Percentiles rank a stretch among this genome's conserved stretches.
Evolutionary conservation across 1,140 invertebrate genomes (phyloP).

Genomic region (Lasioglossum baleicum): DNA sequence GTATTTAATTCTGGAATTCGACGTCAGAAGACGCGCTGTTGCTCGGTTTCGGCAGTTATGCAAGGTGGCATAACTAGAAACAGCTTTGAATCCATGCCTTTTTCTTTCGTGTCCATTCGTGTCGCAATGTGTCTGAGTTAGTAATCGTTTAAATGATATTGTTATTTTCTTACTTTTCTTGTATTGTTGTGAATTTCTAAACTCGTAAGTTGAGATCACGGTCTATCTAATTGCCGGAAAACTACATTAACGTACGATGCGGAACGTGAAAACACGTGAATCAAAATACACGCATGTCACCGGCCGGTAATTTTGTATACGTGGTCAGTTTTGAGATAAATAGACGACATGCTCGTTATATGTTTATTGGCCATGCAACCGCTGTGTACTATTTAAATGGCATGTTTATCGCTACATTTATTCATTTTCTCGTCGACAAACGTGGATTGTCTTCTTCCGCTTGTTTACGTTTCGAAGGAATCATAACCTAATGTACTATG

Average conservation of each 20-base stretch:
- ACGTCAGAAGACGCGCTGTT: not conserved
- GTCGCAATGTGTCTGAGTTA: conserved; percentile 42
- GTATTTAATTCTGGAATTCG: not conserved
- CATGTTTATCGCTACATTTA: not conserved
- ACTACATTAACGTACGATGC: conserved; percentile 27
- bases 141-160: conserved; percentile 55
- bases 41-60: not conserved
- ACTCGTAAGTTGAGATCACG: conserved; percentile 40
- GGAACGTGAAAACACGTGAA: conserved; percentile 31
- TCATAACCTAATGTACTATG: conserved; percentile 17
- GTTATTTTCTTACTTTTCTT: conserved; percentile 53
- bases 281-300: conserved; percentile 51
- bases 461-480: not conserved
- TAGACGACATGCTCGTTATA: not conserved
- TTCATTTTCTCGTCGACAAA: not conserved
- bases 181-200: conserved; percentile 39
- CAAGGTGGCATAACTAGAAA: not conserved
- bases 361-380: not conserved
- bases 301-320: conserved; percentile 66
- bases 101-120: conserved; percentile 38
- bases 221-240: not conserved
- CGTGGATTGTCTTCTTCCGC: not conserved
- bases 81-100: conserved; percentile 35
- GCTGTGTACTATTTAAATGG: not conserved
- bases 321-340: conserved; percentile 46